Evolutionary conservation across 2,888 invertebrate species (phyloP), one percentile per base, ranked within the genome.

Genomic region (Melieria picta): DNA sequence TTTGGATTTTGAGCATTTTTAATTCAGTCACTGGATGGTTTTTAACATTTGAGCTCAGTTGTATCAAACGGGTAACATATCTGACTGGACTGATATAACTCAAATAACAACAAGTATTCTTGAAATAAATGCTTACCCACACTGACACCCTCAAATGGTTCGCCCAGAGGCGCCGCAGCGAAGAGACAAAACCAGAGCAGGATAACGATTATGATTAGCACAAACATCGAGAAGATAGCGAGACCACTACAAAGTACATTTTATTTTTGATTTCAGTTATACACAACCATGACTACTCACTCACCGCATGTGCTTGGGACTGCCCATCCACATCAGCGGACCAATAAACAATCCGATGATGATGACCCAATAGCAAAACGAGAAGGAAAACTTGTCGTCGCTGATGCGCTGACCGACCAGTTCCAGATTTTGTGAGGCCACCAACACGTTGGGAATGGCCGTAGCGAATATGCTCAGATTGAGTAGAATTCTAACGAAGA

Each of bases 231-330:
- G 7, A 90, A 83, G 10, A 90, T 85, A 2, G 93, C 93, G 72
- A 86, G 74, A 10, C 82, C 80, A 11, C 85, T 87, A 62, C 4
- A 75, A 60, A 52, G 13, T 60, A 30, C 30, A 30, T 30, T 30
- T 30, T 2, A 30, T 30, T 30, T 7, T 67, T 42, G 9, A 30
- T 7, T 16, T 4, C 42, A 72, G 47, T 50, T 62, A 6, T n/a
- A 58, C 11, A 47, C 46, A 67, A 45, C 67, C 42, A 46, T 47
- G 13, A 45, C 9, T 43, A 56, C 30, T 7, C 42, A 73, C 70
- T 89, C 86, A 95, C 96, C 95, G 95, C 93, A 96, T 95, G 82
- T 96, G 95, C 84, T 95, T 95, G 0, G 96, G 96, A 74, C 95
- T 95, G 64, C 95, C 96, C 6, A 96, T 89, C 95, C 95, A 96